Evolutionary conservation across 2,888 invertebrate genomes (phyloP).

Genomic region (Dioctria rufipes): DNA sequence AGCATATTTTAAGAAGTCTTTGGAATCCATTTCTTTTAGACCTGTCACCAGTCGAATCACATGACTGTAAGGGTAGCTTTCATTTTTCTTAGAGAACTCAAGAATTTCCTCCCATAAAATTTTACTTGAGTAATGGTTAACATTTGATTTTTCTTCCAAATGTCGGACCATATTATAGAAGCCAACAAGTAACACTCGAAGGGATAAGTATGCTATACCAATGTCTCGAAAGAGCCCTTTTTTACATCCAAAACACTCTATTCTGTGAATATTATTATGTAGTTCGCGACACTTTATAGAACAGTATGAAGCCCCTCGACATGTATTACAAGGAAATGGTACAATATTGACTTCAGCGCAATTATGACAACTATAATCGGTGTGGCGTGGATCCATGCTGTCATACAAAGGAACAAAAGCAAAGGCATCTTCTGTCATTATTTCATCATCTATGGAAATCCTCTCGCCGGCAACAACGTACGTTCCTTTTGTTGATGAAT

Average conservation of each 20-base stretch:
- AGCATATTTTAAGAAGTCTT: conserved; percentile 81
- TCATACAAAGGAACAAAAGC: conserved; percentile 78
- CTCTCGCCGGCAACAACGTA: conserved; percentile 72
- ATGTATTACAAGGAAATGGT: conserved; percentile 78
- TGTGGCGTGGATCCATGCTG: neutral
- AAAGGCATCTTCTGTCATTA: conserved; percentile 86
- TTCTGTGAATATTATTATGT: conserved; percentile 76
- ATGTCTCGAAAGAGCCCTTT: conserved; percentile 78
- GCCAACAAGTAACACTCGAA: conserved; percentile 77
- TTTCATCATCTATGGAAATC: conserved; percentile 78
- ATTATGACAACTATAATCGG: conserved; percentile 76
- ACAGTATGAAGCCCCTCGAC: conserved; percentile 79
- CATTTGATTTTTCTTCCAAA: neutral
- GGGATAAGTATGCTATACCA: conserved; percentile 84
- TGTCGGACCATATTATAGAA: conserved; percentile 54
- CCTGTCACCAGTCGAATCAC: conserved; percentile 80
- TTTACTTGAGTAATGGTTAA: neutral
- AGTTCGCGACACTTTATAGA: conserved; percentile 74
- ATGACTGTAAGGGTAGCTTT: conserved; percentile 7
- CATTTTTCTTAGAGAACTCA: conserved; percentile 65
- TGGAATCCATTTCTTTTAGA: conserved; percentile 77
- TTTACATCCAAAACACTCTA: conserved; percentile 79
- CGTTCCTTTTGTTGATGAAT: conserved; percentile 68
- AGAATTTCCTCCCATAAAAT: conserved; percentile 36
- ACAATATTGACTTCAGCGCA: conserved; percentile 76